Evolutionary conservation across 2,797 vertebrate species (phyloP).

Genomic region (Pristis pectinata): DNA sequence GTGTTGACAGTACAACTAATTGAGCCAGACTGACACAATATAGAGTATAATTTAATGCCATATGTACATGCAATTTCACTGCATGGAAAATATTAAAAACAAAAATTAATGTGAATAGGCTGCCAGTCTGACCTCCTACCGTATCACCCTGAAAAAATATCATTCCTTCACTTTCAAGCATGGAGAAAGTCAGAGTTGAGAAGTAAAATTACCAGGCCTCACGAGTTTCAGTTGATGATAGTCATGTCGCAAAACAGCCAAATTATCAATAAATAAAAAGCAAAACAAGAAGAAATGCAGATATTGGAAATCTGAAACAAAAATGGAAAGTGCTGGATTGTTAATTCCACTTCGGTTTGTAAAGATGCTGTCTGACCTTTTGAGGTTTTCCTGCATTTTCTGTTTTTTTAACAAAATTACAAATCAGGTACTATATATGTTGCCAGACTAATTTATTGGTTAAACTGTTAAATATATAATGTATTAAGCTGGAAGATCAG

Average conservation of each 20-base stretch:
- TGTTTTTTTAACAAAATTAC: no score
- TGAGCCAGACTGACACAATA: not conserved
- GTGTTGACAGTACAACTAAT: not conserved
- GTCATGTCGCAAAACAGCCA: not conserved
- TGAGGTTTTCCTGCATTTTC: no score
- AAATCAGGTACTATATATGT: no score
- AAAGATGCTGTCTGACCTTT: no score
- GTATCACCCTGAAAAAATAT: not conserved
- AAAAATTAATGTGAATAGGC: not conserved
- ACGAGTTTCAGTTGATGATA: not conserved
- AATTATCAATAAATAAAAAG: not conserved
- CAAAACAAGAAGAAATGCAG: no score
- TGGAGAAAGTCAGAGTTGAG: not conserved
- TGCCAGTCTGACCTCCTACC: not conserved
- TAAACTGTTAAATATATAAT: not conserved
- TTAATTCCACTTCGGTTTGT: no score
- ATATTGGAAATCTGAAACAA: no score
- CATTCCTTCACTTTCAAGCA: not conserved
- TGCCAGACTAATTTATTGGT: not conserved
- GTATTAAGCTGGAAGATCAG: not conserved
- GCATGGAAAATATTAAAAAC: not conserved
- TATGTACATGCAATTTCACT: not conserved
- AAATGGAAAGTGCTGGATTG: no score
- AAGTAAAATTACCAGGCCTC: not conserved
- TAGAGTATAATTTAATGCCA: not conserved